Conservation (phyloP, 2,888 invertebrate genomes). For the Machimus atricapillus region DNA sequence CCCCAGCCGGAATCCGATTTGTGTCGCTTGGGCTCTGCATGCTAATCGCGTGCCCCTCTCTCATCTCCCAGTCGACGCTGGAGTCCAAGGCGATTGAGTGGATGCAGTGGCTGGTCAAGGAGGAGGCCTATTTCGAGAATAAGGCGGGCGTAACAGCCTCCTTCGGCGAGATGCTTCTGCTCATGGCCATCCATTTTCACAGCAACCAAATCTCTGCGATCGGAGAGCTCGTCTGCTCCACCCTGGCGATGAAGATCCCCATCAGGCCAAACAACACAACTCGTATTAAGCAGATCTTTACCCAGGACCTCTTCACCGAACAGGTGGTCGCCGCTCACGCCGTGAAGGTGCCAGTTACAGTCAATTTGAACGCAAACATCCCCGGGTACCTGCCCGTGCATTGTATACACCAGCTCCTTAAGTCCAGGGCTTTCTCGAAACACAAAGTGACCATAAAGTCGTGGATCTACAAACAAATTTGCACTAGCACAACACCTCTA, state of each 20-base stretch:
- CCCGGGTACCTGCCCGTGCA: slow-evolving; percentile 94
- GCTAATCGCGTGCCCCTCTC: slow-evolving; percentile 91
- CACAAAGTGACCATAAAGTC: slow-evolving; percentile 95
- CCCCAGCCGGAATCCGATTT: slow-evolving; percentile 91
- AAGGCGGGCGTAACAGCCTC: slow-evolving; percentile 86
- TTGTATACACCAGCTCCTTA: slow-evolving; percentile 93
- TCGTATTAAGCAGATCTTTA: slow-evolving; percentile 91
- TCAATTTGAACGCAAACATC: slow-evolving; percentile 84
- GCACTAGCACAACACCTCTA: slow-evolving; percentile 85
- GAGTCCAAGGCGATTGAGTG: slow-evolving; percentile 90
- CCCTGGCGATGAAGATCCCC: slow-evolving; percentile 93
- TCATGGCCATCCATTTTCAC: slow-evolving; percentile 97
- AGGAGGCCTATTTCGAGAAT: slow-evolving; percentile 87
- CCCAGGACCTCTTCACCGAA: slow-evolving; percentile 96
- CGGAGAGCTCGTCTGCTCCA: slow-evolving; percentile 91
- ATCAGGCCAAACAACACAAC: slow-evolving; percentile 84
- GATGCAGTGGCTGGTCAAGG: slow-evolving; percentile 91
- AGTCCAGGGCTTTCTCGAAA: slow-evolving; percentile 93
- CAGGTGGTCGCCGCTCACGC: slow-evolving; percentile 96
- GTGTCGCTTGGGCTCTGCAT: slow-evolving; percentile 92
- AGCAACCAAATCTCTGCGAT: slow-evolving; percentile 93
- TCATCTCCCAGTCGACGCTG: slow-evolving; percentile 77
- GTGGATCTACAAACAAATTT: slow-evolving; percentile 96
- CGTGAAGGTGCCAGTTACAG: slow-evolving; percentile 93
- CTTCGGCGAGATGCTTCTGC: slow-evolving; percentile 92